These are phyloP conservation scores for Volucella inflata DNA, from an alignment of 2,888 invertebrate species.

Conservation along the genomic window DNA sequence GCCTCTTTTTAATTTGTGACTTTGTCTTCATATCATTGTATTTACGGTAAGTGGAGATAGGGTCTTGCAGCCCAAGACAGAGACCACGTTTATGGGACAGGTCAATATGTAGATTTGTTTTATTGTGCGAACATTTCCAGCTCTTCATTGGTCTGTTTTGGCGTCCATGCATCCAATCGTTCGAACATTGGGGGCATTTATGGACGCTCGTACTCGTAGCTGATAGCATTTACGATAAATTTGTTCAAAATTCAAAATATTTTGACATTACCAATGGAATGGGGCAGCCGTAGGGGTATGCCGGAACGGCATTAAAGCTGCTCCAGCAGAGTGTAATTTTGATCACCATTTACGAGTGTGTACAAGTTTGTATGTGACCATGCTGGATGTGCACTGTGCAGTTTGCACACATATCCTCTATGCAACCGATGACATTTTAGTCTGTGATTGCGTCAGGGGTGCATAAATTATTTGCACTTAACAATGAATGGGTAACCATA, in stretches of 20 bases:
- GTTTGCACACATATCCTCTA: slow-evolving; percentile 16
- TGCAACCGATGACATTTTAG: slow-evolving; percentile 64
- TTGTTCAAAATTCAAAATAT: slow-evolving; percentile 79
- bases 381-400: slow-evolving; percentile 38
- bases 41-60: slow-evolving; percentile 34
- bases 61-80: slow-evolving; percentile 6
- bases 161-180: slow-evolving; percentile 6
- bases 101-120: slow-evolving; percentile 75
- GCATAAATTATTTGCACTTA: slow-evolving; percentile 53
- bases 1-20: slow-evolving; percentile 72
- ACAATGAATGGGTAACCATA: background rate
- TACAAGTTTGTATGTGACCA: background rate
- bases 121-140: slow-evolving; percentile 59
- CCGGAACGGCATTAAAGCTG: slow-evolving; percentile 64
- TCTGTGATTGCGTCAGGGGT: slow-evolving; percentile 60
- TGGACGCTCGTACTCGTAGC: slow-evolving; percentile 5
- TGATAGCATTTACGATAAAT: slow-evolving; percentile 82
- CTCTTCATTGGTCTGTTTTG: slow-evolving; percentile 31
- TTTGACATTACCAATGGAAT: slow-evolving; percentile 62
- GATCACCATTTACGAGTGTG: slow-evolving; percentile 46
- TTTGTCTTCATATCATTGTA: slow-evolving; percentile 58
- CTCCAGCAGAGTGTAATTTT: slow-evolving; percentile 59
- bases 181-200: slow-evolving; percentile 45
- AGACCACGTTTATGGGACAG: slow-evolving; percentile 67
- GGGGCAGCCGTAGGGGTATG: slow-evolving; percentile 14